Conservation (phyloP, 1,140 invertebrate species). For the Paralvinella palmiformis region DNA sequence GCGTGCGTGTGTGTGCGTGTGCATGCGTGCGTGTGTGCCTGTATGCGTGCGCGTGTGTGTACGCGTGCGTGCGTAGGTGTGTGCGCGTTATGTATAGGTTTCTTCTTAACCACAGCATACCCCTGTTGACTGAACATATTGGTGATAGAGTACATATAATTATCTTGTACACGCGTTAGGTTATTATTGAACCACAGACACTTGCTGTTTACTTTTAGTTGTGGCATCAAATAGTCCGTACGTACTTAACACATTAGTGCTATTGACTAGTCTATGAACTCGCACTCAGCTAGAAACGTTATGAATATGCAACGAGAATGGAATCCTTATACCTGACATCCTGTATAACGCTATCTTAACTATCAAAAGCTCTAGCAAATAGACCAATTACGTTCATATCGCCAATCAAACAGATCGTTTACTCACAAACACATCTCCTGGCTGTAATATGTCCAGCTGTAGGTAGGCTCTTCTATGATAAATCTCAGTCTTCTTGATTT, state of each 20-base stretch:
- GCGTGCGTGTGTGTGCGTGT: conserved; percentile 1
- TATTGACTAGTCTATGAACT: not conserved
- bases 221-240: too few species aligned
- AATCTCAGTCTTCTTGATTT: conserved; percentile 7
- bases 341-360: not conserved
- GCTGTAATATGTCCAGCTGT: conserved; percentile 33
- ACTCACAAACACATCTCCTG: conserved; percentile 44
- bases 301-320: not conserved
- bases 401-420: not conserved
- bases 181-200: too few species aligned
- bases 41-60: not conserved
- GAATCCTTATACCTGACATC: not conserved
- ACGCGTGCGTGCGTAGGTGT: not conserved
- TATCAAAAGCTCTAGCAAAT: not conserved
- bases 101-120: too few species aligned
- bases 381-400: not conserved
- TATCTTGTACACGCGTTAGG: too few species aligned
- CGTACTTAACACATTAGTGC: not conserved
- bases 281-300: not conserved
- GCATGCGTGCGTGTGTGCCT: conserved; percentile 20
- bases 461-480: conserved; percentile 26
- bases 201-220: too few species aligned
- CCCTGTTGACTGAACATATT: too few species aligned
- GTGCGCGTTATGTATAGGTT: too few species aligned
- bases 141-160: too few species aligned